Conservation (phyloP, 2,888 invertebrate genomes). For the Onchidella celtica region DNA sequence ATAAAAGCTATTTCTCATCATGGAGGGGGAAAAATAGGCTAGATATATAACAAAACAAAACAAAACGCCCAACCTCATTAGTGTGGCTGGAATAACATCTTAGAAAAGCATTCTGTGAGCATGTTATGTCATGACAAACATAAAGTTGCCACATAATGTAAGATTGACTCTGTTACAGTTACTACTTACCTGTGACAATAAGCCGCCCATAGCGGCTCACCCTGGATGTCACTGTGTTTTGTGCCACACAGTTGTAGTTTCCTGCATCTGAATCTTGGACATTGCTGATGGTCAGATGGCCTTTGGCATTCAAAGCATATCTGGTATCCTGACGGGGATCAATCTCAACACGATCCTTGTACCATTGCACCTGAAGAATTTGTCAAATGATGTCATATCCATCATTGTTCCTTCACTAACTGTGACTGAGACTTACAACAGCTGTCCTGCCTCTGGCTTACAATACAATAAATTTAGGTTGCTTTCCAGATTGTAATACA, state of each 20-base stretch:
- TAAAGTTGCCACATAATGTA: no score
- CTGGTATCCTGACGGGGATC: constrained; percentile 35
- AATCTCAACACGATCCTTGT: constrained; percentile 45
- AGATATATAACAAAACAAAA: no score
- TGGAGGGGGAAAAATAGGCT: no score
- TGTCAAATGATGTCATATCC: not conserved
- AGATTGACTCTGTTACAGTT: no score
- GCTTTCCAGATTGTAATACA: no score
- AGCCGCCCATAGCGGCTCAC: constrained; percentile 36
- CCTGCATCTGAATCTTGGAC: constrained; percentile 49
- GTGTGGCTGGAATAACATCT: no score
- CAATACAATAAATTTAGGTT: no score
- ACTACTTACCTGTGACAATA: constrained; percentile 46
- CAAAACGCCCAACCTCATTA: no score
- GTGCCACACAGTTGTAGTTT: constrained; percentile 51
- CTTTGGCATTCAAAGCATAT: constrained; percentile 38
- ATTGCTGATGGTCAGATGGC: constrained; percentile 42
- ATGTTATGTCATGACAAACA: no score
- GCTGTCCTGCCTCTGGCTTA: no score
- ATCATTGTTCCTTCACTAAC: not conserved
- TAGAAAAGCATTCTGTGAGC: no score
- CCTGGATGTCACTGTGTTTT: constrained; percentile 32
- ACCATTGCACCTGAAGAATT: constrained; percentile 52
- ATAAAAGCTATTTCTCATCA: no score
- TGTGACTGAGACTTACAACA: not conserved